A percentile compares a stretch with the other conserved stretches of the same genome.
These are phyloP conservation scores for Lepidocyrtinus sp. DNA, from an alignment of 2,888 invertebrate species.

Conservation along the genomic window DNA sequence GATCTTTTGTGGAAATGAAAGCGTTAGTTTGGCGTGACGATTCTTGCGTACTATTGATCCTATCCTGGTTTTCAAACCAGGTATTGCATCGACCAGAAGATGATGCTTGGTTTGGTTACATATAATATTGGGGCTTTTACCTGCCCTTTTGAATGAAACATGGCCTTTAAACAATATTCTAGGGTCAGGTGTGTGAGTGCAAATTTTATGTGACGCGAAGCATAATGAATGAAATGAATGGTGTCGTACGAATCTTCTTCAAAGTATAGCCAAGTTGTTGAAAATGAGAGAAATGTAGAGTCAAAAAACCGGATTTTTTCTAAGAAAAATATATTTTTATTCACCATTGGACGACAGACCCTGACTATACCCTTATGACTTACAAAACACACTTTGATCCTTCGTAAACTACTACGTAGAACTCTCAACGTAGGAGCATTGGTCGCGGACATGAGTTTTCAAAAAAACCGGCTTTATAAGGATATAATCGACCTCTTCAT, in stretches of 20 bases:
- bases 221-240: conserved; percentile 38
- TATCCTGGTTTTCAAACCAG: too few relatives aligned
- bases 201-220: background rate
- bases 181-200: background rate
- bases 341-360: too few relatives aligned
- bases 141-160: conserved; percentile 8
- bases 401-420: too few relatives aligned
- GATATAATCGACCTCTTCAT: background rate
- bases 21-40: conserved; percentile 41
- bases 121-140: too few relatives aligned
- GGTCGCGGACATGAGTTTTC: too few relatives aligned
- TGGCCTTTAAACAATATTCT: background rate
- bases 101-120: too few relatives aligned
- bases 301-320: conserved; percentile 47
- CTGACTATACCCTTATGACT: too few relatives aligned
- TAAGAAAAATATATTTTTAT: background rate
- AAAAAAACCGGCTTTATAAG: conserved; percentile 14
- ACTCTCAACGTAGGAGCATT: too few relatives aligned
- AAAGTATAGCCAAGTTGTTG: background rate
- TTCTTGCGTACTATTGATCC: too few relatives aligned
- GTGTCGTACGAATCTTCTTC: conserved; percentile 45
- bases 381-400: too few relatives aligned
- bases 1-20: conserved; percentile 46
- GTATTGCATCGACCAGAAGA: too few relatives aligned
- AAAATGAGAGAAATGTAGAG: background rate